A percentile compares a stretch with the other conserved stretches of the same genome.
Conservation (phyloP, 1,140 invertebrate genomes). For the Druon quercuslanigerum region DNA sequence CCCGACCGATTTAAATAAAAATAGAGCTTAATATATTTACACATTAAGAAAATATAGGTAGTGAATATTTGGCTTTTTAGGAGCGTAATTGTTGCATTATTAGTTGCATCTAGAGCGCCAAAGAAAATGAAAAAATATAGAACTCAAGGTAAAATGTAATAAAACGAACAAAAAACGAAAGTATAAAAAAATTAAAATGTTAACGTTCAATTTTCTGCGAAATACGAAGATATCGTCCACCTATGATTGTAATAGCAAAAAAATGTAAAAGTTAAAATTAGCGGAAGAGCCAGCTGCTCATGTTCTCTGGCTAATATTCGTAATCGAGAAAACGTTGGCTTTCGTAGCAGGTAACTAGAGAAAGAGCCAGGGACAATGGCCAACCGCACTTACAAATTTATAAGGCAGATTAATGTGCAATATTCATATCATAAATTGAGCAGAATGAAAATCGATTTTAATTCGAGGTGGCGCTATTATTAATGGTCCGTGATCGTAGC, state of each 20-base stretch:
- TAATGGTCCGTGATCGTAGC: not conserved
- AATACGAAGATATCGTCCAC: not conserved
- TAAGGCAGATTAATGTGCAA: constrained; percentile 21
- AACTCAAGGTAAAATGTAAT: no score
- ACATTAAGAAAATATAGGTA: no score
- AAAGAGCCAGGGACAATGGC: constrained; percentile 2
- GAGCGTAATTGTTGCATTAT: no score
- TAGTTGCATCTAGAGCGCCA: no score
- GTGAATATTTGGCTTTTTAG: no score
- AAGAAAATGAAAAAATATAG: no score
- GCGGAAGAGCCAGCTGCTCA: constrained; percentile 2
- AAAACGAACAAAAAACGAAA: no score
- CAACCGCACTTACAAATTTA: constrained; percentile 25
- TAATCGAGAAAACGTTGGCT: constrained; percentile 7
- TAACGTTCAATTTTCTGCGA: no score
- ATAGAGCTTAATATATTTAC: no score
- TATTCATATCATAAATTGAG: constrained; percentile 25
- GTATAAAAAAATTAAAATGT: no score
- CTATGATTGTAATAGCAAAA: not conserved
- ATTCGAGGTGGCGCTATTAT: not conserved
- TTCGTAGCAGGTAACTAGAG: not conserved
- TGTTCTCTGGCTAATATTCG: not conserved
- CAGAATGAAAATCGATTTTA: constrained; percentile 23
- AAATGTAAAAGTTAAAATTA: not conserved
- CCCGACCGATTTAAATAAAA: no score